Percentiles rank a stretch among this genome's conserved stretches.
Conservation (phyloP, 2,113 vertebrate species). For the Gallinago paraguaiae region DNA sequence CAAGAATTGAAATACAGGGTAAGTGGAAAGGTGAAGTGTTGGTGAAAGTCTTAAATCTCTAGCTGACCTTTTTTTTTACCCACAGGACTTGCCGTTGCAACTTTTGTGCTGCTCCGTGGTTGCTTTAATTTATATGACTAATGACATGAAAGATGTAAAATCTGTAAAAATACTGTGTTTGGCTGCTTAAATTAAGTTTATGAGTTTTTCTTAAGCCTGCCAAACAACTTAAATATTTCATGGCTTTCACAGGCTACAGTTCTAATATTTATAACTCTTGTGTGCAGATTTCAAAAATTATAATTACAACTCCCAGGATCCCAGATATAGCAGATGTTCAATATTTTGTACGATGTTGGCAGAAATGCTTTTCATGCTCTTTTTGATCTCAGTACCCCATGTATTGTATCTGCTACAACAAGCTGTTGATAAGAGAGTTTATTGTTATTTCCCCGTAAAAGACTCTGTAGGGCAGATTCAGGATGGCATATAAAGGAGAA, state of each 20-base stretch:
- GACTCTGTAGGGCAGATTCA: slow-evolving; percentile 56
- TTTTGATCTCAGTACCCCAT: slow-evolving; percentile 80
- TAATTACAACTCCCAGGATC: slow-evolving; percentile 86
- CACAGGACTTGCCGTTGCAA: slow-evolving; percentile 50
- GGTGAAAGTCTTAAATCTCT: slow-evolving; percentile 68
- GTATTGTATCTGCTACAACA: slow-evolving; percentile 83
- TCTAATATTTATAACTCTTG: slow-evolving; percentile 89
- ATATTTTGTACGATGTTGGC: slow-evolving; percentile 84
- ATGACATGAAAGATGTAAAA: slow-evolving; percentile 81
- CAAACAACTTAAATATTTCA: slow-evolving; percentile 89
- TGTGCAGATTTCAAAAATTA: slow-evolving; percentile 87
- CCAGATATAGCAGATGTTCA: slow-evolving; percentile 87
- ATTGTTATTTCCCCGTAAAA: slow-evolving; percentile 73
- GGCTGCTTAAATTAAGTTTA: slow-evolving; percentile 86
- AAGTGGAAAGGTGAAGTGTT: slow-evolving; percentile 61
- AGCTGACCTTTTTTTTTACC: slow-evolving; percentile 48
- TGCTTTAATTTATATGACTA: slow-evolving; percentile 82
- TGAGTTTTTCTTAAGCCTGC: slow-evolving; percentile 85
- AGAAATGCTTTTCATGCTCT: slow-evolving; percentile 83
- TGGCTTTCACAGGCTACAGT: slow-evolving; percentile 83
- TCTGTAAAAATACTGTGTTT: slow-evolving; percentile 80
- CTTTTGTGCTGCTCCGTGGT: slow-evolving; percentile 57
- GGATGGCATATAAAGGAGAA: slow-evolving; percentile 21
- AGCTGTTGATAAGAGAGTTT: slow-evolving; percentile 81
- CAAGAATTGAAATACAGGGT: slow-evolving; percentile 34